A percentile compares a stretch with the other conserved stretches of the same genome.
phyloP scores from a whole-genome alignment of 2,888 invertebrate species.

The Cantharis nigra region DNA sequence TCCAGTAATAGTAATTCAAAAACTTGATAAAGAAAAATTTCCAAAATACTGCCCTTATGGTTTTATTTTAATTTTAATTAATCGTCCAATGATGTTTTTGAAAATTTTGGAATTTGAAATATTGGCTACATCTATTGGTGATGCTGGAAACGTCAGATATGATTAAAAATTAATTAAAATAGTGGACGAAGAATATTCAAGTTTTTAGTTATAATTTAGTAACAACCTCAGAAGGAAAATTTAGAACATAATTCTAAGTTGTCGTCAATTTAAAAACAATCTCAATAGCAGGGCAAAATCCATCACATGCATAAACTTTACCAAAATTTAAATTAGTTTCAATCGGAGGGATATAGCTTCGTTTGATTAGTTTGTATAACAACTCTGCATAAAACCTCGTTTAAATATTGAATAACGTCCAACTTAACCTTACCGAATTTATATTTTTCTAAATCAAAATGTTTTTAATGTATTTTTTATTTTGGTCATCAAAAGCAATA shows the following conservation, averaged over 20 bases:
- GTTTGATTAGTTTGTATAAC: conserved; percentile 6
- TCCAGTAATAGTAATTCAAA: background rate
- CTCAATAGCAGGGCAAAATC: background rate
- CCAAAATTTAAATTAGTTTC: conserved; percentile 8
- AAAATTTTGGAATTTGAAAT: too few relatives aligned
- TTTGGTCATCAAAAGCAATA: background rate
- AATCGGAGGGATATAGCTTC: conserved; percentile 4
- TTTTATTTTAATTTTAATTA: too few relatives aligned
- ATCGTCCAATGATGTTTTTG: too few relatives aligned
- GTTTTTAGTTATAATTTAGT: background rate
- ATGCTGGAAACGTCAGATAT: too few relatives aligned
- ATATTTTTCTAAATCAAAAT: background rate
- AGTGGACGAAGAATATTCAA: background rate
- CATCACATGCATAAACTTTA: conserved; percentile 8
- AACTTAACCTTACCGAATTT: background rate
- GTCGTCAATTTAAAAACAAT: conserved; percentile 5
- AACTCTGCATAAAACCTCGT: conserved; percentile 6
- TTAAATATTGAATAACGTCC: conserved; percentile 4
- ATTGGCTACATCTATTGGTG: too few relatives aligned
- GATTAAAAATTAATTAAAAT: too few relatives aligned
- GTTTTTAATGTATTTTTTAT: background rate
- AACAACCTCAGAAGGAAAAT: background rate
- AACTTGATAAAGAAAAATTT: background rate
- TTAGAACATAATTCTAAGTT: background rate
- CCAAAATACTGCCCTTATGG: background rate